phyloP scores from a whole-genome alignment of 2,888 invertebrate species.

The Rhopalosiphum nymphaeae region DNA sequence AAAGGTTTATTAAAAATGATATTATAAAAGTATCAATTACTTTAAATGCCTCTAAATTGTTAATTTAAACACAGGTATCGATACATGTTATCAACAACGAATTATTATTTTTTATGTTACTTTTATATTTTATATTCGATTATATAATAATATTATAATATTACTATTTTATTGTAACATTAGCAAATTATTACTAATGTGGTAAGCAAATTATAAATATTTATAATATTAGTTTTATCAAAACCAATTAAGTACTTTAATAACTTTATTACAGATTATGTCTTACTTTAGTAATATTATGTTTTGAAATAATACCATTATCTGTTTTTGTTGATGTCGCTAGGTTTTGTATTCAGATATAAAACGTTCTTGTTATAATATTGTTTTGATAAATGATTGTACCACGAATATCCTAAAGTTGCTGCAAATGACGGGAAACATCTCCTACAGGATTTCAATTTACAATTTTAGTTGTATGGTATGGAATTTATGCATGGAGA shows the following conservation, averaged over 20 bases:
- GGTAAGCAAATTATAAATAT: not conserved
- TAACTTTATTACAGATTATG: not conserved
- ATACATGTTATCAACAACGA: not conserved
- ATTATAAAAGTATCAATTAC: not conserved
- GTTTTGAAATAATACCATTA: not conserved
- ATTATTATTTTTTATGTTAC: no score
- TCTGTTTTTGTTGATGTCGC: not conserved
- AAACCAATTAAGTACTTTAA: not conserved
- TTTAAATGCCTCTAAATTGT: not conserved
- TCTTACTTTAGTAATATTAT: not conserved
- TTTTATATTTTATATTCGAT: no score
- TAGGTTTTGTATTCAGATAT: not conserved
- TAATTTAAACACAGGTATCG: not conserved
- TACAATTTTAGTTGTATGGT: not conserved
- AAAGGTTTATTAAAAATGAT: not conserved
- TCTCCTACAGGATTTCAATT: not conserved
- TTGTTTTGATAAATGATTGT: constrained; percentile 30
- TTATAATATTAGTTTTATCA: not conserved
- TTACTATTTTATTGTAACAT: not conserved
- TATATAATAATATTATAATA: not conserved
- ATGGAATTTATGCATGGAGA: not conserved
- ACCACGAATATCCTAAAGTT: not conserved
- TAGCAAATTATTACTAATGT: not conserved
- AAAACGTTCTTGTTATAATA: not conserved
- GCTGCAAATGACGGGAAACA: constrained; percentile 34